These are phyloP conservation scores for Stegophylla sp. DNA, from an alignment of 2,888 invertebrate species.

Conservation along the genomic window DNA sequence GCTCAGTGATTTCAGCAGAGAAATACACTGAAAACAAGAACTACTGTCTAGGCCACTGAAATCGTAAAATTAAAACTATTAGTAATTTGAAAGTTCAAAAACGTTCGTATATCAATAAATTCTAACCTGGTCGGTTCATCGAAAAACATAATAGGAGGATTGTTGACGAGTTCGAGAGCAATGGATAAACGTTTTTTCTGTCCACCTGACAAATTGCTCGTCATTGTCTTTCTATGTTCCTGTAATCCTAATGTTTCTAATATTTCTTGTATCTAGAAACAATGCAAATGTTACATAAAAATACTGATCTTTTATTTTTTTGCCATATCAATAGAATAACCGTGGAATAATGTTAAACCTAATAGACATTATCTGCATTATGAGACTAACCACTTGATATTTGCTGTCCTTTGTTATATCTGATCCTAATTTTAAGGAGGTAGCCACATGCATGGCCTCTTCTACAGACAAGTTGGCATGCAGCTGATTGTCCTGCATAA, in stretches of 20 bases:
- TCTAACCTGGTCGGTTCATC: constrained; percentile 87
- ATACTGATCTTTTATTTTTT: too few relatives aligned
- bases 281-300: not conserved
- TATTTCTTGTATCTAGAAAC: constrained; percentile 85
- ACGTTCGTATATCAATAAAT: not conserved
- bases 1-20: constrained; percentile 85
- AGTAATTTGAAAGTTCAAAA: not conserved
- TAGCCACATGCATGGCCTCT: constrained; percentile 93
- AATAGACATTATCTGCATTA: not conserved
- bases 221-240: constrained; percentile 88
- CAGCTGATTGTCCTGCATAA: constrained; percentile 94
- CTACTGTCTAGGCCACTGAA: constrained; percentile 90
- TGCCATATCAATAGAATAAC: too few relatives aligned
- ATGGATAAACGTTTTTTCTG: constrained; percentile 95
- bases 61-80: constrained; percentile 16
- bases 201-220: constrained; percentile 90
- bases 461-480: constrained; percentile 90
- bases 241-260: constrained; percentile 85
- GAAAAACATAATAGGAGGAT: constrained; percentile 97
- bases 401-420: constrained; percentile 76
- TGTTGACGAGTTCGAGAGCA: constrained; percentile 91
- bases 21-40: constrained; percentile 93
- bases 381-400: constrained; percentile 78
- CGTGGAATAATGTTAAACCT: not conserved
- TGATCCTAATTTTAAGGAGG: constrained; percentile 84